These are phyloP conservation scores for Holothuria glaberrima DNA, from an alignment of 35 echinoderm and acorn worm species.

Conservation along the genomic window DNA sequence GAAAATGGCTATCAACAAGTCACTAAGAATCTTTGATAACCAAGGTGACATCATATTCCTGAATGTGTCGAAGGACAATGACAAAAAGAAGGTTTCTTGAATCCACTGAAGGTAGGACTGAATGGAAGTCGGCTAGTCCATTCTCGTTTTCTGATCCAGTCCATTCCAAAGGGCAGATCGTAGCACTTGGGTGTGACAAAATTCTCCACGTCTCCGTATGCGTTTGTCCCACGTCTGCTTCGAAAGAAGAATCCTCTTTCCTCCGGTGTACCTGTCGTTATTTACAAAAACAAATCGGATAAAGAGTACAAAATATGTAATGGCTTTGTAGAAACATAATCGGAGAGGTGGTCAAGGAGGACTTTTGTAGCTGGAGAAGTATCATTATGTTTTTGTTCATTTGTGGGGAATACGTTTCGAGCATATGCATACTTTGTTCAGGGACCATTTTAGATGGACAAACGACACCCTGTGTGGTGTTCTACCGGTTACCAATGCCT, in stretches of 20 bases:
- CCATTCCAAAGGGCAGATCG: conserved; percentile 31
- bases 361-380: not conserved
- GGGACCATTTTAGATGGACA: too few species aligned
- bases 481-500: too few species aligned
- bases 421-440: too few species aligned
- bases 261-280: not conserved
- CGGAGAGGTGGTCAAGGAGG: not conserved
- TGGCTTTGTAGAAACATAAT: not conserved
- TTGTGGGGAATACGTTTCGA: too few species aligned
- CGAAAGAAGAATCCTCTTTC: not conserved
- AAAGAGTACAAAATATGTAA: not conserved
- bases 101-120: conserved; percentile 27
- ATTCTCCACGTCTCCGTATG: not conserved
- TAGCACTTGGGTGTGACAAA: not conserved
- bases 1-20: too few species aligned
- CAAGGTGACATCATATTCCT: not conserved
- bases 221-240: too few species aligned
- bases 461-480: too few species aligned
- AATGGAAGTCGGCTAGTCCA: not conserved
- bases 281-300: too few species aligned
- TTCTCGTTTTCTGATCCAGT: not conserved
- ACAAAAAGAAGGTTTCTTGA: not conserved
- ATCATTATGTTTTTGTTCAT: not conserved
- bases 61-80: not conserved
- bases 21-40: too few species aligned